Evolutionary conservation across 1,140 invertebrate species (phyloP), one percentile per base, ranked within the genome.

Genomic region (Caenorhabditis remanei): DNA sequence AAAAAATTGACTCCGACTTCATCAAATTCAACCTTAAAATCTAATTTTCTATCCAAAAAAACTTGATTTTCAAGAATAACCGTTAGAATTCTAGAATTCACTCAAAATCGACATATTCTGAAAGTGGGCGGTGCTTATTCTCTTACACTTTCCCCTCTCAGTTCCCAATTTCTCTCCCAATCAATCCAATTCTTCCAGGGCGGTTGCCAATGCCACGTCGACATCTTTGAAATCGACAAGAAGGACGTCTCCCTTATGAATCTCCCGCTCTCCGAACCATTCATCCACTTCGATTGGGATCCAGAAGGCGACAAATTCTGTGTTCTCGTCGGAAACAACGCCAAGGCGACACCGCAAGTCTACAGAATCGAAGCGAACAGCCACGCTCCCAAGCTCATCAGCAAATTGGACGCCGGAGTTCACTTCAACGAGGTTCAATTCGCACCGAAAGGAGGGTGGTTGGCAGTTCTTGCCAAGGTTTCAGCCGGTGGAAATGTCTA

Each of bases 231-330:
- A 91, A 90, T 91, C 24, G 91, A 92, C 91, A 97, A 99, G 91
- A 99, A 99, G 93, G 96, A 98, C 93, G 96, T 99, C 89, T 98
- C 98, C 0, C 97, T 99, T 0, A 98, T 99, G 92, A 98, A 96
- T 85, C 95, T 93, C 21, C 88, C 88, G n/a, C 87, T 93, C 88
- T 53, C 91, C 92, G 94, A 95, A 85, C 93, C 92, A 85, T 98
- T 99, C 85, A 95, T 97, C 90, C 96, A 97, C 0, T 99, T 99
- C 93, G 97, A 97, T 4, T 99, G 98, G 98, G 98, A 99, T 93
- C 98, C 98, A 46, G n/a, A 61, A 90, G 90, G 90, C 53, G 91
- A 92, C 50, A 91, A 90, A 85, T 93, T 92, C 71, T 90, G 90
- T 46, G 92, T 93, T n/a, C 82, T 92, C 43, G 83, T 88, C 16